Conservation (phyloP, 2,113 vertebrate species). For the Symphodus melops region DNA sequence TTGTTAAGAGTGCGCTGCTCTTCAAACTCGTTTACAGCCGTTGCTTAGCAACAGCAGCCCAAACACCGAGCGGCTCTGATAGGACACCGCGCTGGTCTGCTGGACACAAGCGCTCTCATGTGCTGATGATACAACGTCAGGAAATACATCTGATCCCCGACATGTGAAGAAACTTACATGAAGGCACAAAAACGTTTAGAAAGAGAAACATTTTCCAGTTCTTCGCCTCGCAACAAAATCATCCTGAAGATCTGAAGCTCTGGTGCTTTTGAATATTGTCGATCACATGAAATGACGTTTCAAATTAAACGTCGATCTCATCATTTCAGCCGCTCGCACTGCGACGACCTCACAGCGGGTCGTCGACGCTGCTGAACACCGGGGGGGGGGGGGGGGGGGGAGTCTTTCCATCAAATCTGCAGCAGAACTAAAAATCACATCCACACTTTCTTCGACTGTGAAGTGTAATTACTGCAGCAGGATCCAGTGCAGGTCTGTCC, state of each 20-base stretch:
- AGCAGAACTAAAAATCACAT: not conserved
- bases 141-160: too few species aligned
- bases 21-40: conserved; percentile 7
- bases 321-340: too few species aligned
- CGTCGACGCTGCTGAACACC: not conserved
- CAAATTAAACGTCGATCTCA: too few species aligned
- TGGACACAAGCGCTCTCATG: conserved; percentile 36
- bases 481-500: not conserved
- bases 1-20: conserved; percentile 8
- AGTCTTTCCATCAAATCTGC: conserved; percentile 10
- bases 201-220: too few species aligned
- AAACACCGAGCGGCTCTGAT: conserved; percentile 15
- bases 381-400: not conserved
- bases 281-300: too few species aligned
- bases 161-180: too few species aligned
- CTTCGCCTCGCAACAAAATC: too few species aligned
- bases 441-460: not conserved
- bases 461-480: not conserved
- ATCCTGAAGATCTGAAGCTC: too few species aligned
- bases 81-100: conserved; percentile 10
- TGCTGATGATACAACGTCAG: conserved; percentile 10
- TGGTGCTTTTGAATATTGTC: too few species aligned
- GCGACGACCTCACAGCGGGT: too few species aligned
- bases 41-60: conserved; percentile 64
- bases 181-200: too few species aligned